These are phyloP conservation scores for Eupsilia transversa DNA, from an alignment of 2,888 invertebrate genomes.

Conservation along the genomic window DNA sequence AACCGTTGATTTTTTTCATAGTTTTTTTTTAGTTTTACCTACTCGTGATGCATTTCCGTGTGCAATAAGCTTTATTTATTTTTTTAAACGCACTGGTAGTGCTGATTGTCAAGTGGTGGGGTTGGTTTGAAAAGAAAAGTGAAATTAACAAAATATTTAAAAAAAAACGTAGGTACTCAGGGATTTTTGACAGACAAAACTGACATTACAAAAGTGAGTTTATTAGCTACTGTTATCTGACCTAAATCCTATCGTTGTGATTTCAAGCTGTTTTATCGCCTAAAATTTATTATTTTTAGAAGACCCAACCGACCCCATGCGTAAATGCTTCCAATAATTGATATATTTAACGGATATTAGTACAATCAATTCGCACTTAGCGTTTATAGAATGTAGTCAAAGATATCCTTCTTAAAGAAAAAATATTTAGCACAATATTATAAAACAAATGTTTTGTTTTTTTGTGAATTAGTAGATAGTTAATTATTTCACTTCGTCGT, in stretches of 20 bases:
- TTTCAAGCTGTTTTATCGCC: slow-evolving; percentile 2
- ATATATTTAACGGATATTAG: slow-evolving; percentile 78
- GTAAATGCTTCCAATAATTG: slow-evolving; percentile 78
- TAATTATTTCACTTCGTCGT: slow-evolving; percentile 73
- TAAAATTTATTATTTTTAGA: slow-evolving; percentile 18
- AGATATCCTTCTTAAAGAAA: slow-evolving; percentile 74
- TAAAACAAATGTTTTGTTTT: slow-evolving; percentile 68
- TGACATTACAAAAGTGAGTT: neutral
- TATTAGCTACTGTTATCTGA: slow-evolving; percentile 2
- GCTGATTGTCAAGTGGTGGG: slow-evolving; percentile 59
- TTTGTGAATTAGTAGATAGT: slow-evolving; percentile 80
- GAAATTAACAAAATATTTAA: neutral
- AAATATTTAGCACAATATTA: slow-evolving; percentile 79
- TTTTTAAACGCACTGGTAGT: slow-evolving; percentile 64
- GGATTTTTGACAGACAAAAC: slow-evolving; percentile 18
- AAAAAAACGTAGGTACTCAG: neutral
- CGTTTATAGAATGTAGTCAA: slow-evolving; percentile 74
- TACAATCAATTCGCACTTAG: slow-evolving; percentile 85
- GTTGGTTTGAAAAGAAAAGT: slow-evolving; percentile 49
- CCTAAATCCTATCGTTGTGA: neutral
- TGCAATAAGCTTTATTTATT: slow-evolving; percentile 71
- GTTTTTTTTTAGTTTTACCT: slow-evolving; percentile 72
- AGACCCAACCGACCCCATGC: slow-evolving; percentile 74
- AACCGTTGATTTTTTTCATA: slow-evolving; percentile 72
- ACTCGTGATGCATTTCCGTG: slow-evolving; percentile 77